Base-by-base conservation (phyloP, 2,113 vertebrate species). In the Physeter macrocephalus region DNA sequence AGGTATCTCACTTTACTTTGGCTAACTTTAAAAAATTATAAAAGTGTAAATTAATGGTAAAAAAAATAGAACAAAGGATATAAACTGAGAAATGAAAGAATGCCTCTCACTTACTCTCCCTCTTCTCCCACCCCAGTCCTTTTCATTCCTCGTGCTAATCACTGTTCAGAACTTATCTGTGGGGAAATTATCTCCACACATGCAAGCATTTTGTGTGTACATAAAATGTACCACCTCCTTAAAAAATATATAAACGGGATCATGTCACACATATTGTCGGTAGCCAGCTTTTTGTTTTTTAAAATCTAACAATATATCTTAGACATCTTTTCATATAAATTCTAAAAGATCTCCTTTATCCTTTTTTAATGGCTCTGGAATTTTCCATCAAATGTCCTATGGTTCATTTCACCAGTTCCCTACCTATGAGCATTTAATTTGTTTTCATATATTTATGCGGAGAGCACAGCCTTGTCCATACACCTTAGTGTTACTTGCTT, bases 301-400 rank as follows among this genome's bases (percentile, higher is more conserved):
- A n/a, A 23, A 49, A 93, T 69, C 49, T 71, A 82, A 93, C 25
- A n/a, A 43, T 66, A 29, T 57, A 31, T 94, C 31, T 34, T 87
- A 17, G n/a, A 71, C 54, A 93, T 61, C 69, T 80, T 88, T 94
- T 87, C 39, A 90, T 39, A 94, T 75, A 81, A n/a, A 71, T 88
- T 69, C 49, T 54, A 36, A 82, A 11, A 64, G 72, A 52, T 43
- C 39, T 25, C 82, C 71, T 69, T 75, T 41, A 39, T 36, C 41
- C 43, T 49, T 71, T 90, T 93, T 31, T 21, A 92, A 93, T 6
- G 20, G 54, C 31, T 62, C 5, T 49, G 46, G 49, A 4, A 34
- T 78, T 84, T 91, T 31, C 67, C 27, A 46, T 21, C 3, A 1
- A 85, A 43, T 25, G 25, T 39, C 36, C 27, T 25, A 18, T 13